These are phyloP conservation scores for Melitaea cinxia DNA, from an alignment of 1,140 invertebrate species.

Conservation along the genomic window DNA sequence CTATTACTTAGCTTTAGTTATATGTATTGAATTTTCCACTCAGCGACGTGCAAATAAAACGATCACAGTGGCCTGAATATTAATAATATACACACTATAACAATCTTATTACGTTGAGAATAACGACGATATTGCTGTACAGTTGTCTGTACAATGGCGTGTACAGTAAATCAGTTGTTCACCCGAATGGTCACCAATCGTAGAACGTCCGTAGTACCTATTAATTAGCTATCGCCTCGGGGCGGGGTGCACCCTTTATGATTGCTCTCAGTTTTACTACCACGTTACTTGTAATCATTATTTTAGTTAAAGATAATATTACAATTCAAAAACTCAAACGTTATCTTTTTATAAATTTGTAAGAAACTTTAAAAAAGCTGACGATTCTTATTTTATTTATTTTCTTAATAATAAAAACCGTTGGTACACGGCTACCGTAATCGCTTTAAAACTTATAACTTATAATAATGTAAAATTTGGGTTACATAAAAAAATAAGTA, in stretches of 20 bases:
- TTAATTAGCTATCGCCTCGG: slow-evolving; percentile 59
- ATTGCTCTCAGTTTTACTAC: slow-evolving; percentile 46
- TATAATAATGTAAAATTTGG: no score
- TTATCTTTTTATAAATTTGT: no score
- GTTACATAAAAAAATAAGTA: no score
- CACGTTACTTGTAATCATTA: no score
- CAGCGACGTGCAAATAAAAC: slow-evolving; percentile 20
- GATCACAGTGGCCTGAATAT: background rate
- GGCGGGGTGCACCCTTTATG: slow-evolving; percentile 59
- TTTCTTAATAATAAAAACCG: no score
- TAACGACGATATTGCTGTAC: slow-evolving; percentile 11
- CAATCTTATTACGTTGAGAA: background rate
- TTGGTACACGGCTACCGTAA: no score
- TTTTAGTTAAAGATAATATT: no score
- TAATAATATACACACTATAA: background rate
- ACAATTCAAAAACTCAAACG: no score
- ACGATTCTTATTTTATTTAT: no score
- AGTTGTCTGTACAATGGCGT: slow-evolving; percentile 11
- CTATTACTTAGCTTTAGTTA: slow-evolving; percentile 11
- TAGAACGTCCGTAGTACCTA: slow-evolving; percentile 49
- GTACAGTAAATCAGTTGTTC: slow-evolving; percentile 28
- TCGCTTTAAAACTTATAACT: no score
- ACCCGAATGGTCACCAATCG: slow-evolving; percentile 66
- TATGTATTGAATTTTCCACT: slow-evolving; percentile 31
- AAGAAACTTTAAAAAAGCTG: no score